Evolutionary conservation across 1,140 invertebrate genomes (phyloP).

Genomic region (Capitella teleta): DNA sequence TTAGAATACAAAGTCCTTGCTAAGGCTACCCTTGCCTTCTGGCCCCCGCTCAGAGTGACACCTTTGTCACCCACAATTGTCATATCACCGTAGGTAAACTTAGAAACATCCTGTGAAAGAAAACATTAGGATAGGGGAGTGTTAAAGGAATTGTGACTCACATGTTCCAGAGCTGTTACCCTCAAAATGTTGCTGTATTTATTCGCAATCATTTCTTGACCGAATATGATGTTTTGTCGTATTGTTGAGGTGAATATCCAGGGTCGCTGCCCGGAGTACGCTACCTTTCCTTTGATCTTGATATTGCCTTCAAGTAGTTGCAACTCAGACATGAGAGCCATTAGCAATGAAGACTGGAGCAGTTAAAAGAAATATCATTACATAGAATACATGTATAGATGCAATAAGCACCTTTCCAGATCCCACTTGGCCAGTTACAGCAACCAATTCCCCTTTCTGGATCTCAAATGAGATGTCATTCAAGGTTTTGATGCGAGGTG

Average conservation of each 20-base stretch:
- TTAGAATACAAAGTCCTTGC: conserved; percentile 38
- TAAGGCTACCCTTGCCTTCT: conserved; percentile 38
- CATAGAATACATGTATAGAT: no score
- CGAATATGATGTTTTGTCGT: conserved; percentile 82
- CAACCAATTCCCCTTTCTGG: conserved; percentile 7
- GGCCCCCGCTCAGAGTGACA: conserved; percentile 32
- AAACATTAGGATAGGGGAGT: no score
- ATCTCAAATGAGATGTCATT: conserved; percentile 2
- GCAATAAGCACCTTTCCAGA: conserved; percentile 56
- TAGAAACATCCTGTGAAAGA: no score
- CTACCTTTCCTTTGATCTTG: conserved; percentile 59
- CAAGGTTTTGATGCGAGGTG: no score
- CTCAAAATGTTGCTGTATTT: no score
- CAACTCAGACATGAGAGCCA: conserved; percentile 65
- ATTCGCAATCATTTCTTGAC: no score
- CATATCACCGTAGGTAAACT: conserved; percentile 55
- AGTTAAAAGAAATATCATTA: no score
- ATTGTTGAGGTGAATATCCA: conserved; percentile 66
- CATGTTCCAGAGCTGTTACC: no score
- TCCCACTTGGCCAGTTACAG: conserved; percentile 62
- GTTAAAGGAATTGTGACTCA: no score
- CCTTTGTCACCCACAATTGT: conserved; percentile 44
- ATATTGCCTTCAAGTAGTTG: conserved; percentile 52
- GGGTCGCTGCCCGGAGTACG: conserved; percentile 83
- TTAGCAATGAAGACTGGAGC: conserved; percentile 56